phyloP scores from a whole-genome alignment of 2,113 vertebrate genomes.

The Morone saxatilis region DNA sequence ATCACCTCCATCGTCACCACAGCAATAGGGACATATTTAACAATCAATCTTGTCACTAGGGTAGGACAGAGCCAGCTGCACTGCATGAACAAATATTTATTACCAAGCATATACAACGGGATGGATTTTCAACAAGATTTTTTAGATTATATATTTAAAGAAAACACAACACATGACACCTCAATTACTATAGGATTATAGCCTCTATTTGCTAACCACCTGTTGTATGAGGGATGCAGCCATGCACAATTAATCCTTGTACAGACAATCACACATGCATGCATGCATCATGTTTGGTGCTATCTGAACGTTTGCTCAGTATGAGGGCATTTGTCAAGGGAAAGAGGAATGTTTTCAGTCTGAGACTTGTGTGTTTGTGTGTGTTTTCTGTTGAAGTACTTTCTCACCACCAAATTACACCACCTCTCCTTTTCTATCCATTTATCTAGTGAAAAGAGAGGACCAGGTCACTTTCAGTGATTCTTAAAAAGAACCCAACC shows the following conservation, averaged over 20 bases:
- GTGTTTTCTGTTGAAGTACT: conserved; percentile 45
- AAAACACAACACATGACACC: neutral
- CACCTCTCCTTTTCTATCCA: conserved; percentile 58
- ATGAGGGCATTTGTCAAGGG: neutral
- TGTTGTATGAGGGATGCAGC: conserved; percentile 21
- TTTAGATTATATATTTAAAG: neutral
- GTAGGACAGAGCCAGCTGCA: conserved; percentile 41
- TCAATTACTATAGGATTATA: conserved; percentile 21
- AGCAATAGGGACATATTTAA: conserved; percentile 36
- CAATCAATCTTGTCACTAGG: conserved; percentile 49
- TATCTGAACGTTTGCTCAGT: conserved; percentile 16
- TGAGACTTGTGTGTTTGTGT: conserved; percentile 33
- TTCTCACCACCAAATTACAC: conserved; percentile 65
- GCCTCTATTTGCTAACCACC: neutral
- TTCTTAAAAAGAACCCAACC: conserved; percentile 61
- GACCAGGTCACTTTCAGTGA: conserved; percentile 71
- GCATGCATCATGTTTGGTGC: neutral
- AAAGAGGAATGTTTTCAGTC: conserved; percentile 42
- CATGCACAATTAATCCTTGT: neutral
- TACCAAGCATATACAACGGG: neutral
- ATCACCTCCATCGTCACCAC: conserved; percentile 71
- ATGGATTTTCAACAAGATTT: neutral
- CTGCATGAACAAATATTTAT: conserved; percentile 35
- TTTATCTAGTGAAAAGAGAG: conserved; percentile 60
- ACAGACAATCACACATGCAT: conserved; percentile 3